These are phyloP conservation scores for Sylvicapra grimmia DNA, from an alignment of 2,113 vertebrate genomes.

Conservation along the genomic window DNA sequence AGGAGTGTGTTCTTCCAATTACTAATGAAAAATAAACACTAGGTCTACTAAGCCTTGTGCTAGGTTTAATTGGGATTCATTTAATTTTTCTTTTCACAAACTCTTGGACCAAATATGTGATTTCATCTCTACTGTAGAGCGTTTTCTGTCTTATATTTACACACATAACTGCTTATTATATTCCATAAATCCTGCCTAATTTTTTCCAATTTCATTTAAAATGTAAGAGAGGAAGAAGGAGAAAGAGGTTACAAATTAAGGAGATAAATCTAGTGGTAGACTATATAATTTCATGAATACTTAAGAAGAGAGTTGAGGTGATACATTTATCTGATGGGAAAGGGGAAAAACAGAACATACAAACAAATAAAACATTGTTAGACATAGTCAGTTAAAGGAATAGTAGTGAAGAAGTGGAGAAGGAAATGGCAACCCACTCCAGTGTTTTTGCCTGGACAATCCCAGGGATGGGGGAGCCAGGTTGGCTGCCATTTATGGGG, in stretches of 20 bases:
- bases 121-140: not conserved
- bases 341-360: not conserved
- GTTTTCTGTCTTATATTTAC: not conserved
- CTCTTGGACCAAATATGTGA: not conserved
- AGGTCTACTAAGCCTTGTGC: not conserved
- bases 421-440: too few species aligned
- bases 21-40: slow-evolving; percentile 56
- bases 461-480: too few species aligned
- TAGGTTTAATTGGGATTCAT: slow-evolving; percentile 5
- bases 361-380: not conserved
- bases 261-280: not conserved
- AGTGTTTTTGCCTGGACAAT: too few species aligned
- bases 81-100: slow-evolving; percentile 24
- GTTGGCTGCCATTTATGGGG: not conserved
- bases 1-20: not conserved
- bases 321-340: not conserved
- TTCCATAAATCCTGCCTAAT: not conserved
- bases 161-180: not conserved
- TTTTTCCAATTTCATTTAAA: not conserved
- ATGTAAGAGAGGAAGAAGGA: not conserved
- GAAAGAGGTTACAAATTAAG: not conserved
- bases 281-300: not conserved
- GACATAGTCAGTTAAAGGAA: not conserved
- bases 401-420: not conserved
- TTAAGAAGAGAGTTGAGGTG: not conserved